Evolutionary conservation across 2,888 invertebrate genomes (phyloP).

Genomic region (Cheilosia impressa): DNA sequence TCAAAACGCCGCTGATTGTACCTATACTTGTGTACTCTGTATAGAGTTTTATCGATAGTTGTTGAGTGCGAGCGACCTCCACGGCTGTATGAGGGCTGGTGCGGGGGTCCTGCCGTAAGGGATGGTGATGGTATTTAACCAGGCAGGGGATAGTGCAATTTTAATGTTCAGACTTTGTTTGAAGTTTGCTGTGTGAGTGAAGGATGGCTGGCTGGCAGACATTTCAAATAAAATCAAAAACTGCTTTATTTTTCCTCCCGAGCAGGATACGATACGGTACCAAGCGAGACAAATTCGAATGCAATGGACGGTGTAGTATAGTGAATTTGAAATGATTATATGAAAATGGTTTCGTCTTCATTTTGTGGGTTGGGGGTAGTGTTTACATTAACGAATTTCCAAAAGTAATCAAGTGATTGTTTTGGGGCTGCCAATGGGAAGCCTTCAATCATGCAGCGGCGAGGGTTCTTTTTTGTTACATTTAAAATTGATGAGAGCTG

Average conservation of each 20-base stretch:
- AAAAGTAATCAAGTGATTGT: constrained; percentile 2
- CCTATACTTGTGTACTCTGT: background rate
- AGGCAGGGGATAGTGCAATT: constrained; percentile 30
- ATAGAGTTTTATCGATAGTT: constrained; percentile 51
- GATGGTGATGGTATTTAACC: constrained; percentile 9
- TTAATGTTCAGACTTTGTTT: constrained; percentile 48
- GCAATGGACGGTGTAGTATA: background rate
- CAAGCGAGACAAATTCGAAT: background rate
- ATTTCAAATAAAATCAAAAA: constrained; percentile 37
- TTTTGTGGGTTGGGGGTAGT: background rate
- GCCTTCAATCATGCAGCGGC: background rate
- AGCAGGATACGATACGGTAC: background rate
- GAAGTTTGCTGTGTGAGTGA: constrained; percentile 16
- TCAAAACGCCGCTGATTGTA: constrained; percentile 6
- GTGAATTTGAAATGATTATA: constrained; percentile 6
- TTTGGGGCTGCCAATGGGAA: background rate
- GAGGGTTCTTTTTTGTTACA: background rate
- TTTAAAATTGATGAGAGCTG: background rate
- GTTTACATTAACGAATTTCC: constrained; percentile 5
- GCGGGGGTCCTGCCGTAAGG: background rate
- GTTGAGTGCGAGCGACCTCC: constrained; percentile 7
- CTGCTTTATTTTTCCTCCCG: background rate
- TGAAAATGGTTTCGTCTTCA: background rate
- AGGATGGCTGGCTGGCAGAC: constrained; percentile 32
- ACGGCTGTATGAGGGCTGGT: background rate